Percentiles rank a stretch among this genome's conserved stretches.
Conservation (phyloP, 2,113 vertebrate species). For the Morone chrysops region DNA sequence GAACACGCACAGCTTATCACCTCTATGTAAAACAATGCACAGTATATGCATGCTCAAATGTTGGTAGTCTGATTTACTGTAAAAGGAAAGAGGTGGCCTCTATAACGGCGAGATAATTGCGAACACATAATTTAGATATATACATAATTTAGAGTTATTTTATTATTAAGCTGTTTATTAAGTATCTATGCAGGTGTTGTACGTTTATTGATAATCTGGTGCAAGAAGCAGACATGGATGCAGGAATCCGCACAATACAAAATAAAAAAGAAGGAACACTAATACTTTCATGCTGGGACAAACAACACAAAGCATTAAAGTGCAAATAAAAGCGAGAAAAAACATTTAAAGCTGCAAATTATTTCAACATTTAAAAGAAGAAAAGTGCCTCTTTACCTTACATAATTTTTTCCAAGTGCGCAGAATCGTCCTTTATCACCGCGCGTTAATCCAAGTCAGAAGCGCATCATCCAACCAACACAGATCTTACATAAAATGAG, state of each 20-base stretch:
- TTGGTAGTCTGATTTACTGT: background rate
- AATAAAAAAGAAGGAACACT: background rate
- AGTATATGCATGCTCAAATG: background rate
- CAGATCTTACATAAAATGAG: constrained; percentile 40
- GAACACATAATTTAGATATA: background rate
- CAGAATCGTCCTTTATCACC: constrained; percentile 69
- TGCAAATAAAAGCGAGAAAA: background rate
- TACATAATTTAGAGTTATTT: background rate
- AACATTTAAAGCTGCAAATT: background rate
- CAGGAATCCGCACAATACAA: background rate
- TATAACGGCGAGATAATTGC: background rate
- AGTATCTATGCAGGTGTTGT: background rate
- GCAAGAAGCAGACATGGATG: background rate
- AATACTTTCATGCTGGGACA: background rate
- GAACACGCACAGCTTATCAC: background rate
- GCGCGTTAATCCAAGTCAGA: constrained; percentile 79
- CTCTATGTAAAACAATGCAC: background rate
- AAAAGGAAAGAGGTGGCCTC: background rate
- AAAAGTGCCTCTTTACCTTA: constrained; percentile 81
- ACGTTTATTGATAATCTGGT: background rate
- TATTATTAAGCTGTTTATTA: background rate
- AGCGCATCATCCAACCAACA: constrained; percentile 63
- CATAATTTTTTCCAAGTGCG: constrained; percentile 81
- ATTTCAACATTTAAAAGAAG: background rate
- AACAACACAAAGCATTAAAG: constrained; percentile 14